phyloP scores from a whole-genome alignment of 2,797 vertebrate species.

The Pelochelys cantorii region DNA sequence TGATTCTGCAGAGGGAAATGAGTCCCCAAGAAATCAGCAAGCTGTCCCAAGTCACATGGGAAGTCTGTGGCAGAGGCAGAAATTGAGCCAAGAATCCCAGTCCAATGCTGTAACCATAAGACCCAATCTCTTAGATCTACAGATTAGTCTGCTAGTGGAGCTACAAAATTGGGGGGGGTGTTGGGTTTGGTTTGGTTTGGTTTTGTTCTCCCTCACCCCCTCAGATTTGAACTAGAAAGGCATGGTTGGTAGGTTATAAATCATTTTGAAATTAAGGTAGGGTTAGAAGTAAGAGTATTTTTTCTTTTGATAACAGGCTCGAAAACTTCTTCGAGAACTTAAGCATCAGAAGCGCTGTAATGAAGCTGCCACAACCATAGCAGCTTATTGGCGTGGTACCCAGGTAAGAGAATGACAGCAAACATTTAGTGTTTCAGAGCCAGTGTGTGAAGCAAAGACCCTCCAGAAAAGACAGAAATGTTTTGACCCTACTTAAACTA shows the following conservation, averaged over 20 bases:
- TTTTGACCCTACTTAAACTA: slow-evolving; percentile 55
- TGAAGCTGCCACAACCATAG: slow-evolving; percentile 92
- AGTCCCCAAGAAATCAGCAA: not conserved
- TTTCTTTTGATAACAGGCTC: slow-evolving; percentile 82
- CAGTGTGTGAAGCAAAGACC: fast-evolving
- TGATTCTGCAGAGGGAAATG: not conserved
- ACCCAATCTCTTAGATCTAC: not conserved
- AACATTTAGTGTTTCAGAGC: not conserved
- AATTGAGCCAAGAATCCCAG: not conserved
- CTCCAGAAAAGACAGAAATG: not conserved
- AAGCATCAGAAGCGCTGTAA: slow-evolving; percentile 94
- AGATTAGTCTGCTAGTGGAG: not conserved
- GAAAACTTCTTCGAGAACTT: slow-evolving; percentile 92
- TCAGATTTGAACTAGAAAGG: not conserved
- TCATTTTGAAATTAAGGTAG: not conserved
- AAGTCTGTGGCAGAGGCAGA: not conserved
- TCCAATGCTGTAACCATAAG: not conserved
- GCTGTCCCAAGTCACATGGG: not conserved
- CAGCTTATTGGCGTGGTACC: slow-evolving; percentile 94
- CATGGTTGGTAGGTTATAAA: not conserved
- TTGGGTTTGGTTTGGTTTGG: not conserved
- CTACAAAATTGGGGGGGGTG: not conserved
- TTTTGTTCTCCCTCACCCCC: not conserved
- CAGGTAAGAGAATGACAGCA: slow-evolving; percentile 84
- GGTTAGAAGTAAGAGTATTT: not conserved